Evolutionary conservation across 2,797 vertebrate species (phyloP), one percentile per base, ranked within the genome.

Genomic region (Simalia tracyae): DNA sequence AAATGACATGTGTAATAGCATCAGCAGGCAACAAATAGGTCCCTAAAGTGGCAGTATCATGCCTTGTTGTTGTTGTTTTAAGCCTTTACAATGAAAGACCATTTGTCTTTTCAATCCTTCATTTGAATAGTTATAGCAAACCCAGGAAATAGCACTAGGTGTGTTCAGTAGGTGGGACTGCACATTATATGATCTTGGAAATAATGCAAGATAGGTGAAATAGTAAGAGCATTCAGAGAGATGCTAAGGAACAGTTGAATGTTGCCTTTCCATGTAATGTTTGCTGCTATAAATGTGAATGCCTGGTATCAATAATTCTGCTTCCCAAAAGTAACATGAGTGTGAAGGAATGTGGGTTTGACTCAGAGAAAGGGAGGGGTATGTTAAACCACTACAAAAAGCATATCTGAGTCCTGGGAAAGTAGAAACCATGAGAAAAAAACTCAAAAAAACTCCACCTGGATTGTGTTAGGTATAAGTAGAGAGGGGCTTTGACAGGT

Each of bases 1-100:
- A 97, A 98, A 98, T 98, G 97, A 97, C 97, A 98, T 97, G 97
- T 97, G 96, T 97, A 98, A 97, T 97, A 96, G 97, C 97, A 97
- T 97, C 97, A 98, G 97, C 97, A 97, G 97, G 97, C 97, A 98
- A 97, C 96, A 97, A 98, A 98, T 98, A 97, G 97, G 97, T 97
- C 97, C 97, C 97, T 97, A 97, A 98, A 97, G 97, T 97, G 97
- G 97, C 97, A 98, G 97, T 97, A 98, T 98, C 97, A 97, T 98
- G 97, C 96, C 97, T 98, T 97, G 7, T 97, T 97, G 97, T 98
- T 97, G 50, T 97, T 97, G 97, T 97, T 98, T 98, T 97, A 98
- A 98, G 97, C 97, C 96, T 97, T 97, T 95, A 88, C 93, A 93
- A 95, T 95, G 96, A 98, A 96, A 96, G 94, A 96, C 93, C 96